These are phyloP conservation scores for Tadarida brasiliensis DNA, from an alignment of 2,797 vertebrate species.

Conservation along the genomic window DNA sequence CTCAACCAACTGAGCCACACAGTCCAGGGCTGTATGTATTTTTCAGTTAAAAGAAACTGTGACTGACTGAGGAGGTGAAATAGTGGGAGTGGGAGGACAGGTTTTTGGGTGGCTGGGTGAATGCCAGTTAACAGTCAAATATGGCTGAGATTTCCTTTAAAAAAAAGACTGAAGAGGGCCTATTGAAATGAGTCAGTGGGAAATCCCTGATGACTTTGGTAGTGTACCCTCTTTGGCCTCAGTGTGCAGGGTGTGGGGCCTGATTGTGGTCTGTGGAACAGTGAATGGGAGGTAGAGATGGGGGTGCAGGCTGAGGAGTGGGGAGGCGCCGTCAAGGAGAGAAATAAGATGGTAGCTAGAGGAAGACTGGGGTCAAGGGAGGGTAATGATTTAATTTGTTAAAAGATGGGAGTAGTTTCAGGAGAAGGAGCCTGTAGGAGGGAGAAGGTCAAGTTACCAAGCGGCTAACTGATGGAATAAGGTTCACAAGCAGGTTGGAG, in stretches of 20 bases:
- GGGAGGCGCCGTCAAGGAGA: neutral
- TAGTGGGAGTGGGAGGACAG: neutral
- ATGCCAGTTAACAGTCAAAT: neutral
- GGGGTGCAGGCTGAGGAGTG: neutral
- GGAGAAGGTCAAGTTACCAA: neutral
- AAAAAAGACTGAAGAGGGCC: neutral
- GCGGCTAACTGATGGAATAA: neutral
- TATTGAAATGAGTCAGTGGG: neutral
- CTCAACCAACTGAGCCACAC: too few relatives aligned
- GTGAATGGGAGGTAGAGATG: neutral
- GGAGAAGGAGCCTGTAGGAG: neutral
- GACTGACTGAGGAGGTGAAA: constrained; percentile 17
- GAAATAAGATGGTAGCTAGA: neutral
- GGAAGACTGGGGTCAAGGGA: neutral
- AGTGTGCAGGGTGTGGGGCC: neutral
- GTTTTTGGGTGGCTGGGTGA: neutral
- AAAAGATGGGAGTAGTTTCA: neutral
- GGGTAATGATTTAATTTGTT: neutral
- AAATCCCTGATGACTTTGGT: neutral
- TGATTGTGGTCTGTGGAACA: neutral
- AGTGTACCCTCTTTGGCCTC: neutral
- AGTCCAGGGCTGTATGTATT: too few relatives aligned
- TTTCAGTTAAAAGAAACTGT: neutral
- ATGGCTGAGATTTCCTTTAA: neutral
- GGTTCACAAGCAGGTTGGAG: neutral